phyloP scores from a whole-genome alignment of 2,888 invertebrate species.

The Sarcophaga subvicina region DNA sequence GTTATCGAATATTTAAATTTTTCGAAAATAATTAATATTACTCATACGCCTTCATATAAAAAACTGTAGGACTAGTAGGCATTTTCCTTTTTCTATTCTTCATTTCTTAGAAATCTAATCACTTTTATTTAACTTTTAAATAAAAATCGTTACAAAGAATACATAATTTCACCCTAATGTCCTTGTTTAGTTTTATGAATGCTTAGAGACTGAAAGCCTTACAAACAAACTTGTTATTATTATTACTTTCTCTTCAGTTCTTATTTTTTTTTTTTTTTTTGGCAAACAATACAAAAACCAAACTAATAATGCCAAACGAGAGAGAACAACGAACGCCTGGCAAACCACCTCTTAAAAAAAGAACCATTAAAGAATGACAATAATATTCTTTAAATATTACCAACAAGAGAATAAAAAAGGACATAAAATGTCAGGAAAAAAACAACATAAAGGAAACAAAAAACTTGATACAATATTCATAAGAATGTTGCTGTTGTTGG shows the following conservation, averaged over 20 bases:
- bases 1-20: neutral
- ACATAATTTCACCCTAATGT: no score
- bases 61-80: no score
- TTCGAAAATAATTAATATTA: neutral
- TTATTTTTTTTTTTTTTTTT: neutral
- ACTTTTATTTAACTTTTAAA: no score
- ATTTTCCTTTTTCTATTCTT: no score
- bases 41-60: neutral
- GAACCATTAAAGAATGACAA: neutral
- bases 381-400: slow-evolving; percentile 9
- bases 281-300: slow-evolving; percentile 12
- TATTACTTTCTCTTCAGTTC: neutral
- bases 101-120: no score
- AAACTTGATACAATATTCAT: neutral
- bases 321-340: no score
- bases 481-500: neutral
- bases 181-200: no score
- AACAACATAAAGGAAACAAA: no score
- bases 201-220: neutral
- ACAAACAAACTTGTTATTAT: slow-evolving; percentile 18
- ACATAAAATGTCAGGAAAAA: no score
- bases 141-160: no score
- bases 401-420: neutral
- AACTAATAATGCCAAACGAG: slow-evolving; percentile 8
- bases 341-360: neutral